Evolutionary conservation across 2,797 vertebrate species (phyloP).

Genomic region (Taenioides sp.): DNA sequence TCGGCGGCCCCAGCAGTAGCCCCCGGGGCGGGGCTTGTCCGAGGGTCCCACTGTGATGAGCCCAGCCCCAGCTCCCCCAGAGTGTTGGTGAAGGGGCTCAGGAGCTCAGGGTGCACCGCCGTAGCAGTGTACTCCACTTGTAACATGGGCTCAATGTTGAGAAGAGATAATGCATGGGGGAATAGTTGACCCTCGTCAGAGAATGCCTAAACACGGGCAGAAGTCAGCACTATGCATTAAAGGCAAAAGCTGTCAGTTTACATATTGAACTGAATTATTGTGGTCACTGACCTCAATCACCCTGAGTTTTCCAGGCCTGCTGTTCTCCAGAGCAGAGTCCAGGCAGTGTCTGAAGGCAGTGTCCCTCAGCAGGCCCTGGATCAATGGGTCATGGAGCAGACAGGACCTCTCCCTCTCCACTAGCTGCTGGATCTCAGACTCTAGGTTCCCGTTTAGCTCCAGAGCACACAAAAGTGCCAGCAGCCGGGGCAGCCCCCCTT

Average conservation of each 20-base stretch:
- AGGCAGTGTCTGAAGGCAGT: slow-evolving; percentile 82
- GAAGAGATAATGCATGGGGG: slow-evolving; percentile 75
- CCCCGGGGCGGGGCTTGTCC: slow-evolving; percentile 64
- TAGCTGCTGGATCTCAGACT: slow-evolving; percentile 83
- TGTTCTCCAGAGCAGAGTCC: slow-evolving; percentile 86
- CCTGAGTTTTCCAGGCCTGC: slow-evolving; percentile 77
- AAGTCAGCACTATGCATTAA: background rate
- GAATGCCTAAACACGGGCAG: slow-evolving; percentile 76
- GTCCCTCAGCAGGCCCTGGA: slow-evolving; percentile 82
- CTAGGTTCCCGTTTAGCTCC: slow-evolving; percentile 90
- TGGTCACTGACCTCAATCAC: slow-evolving; percentile 84
- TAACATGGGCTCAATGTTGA: slow-evolving; percentile 87
- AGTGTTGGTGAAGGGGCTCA: slow-evolving; percentile 65
- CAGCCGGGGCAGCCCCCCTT: slow-evolving; percentile 79
- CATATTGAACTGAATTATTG: background rate
- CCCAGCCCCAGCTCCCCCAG: slow-evolving; percentile 74
- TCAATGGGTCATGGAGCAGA: slow-evolving; percentile 83
- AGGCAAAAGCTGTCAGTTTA: background rate
- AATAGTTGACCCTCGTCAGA: slow-evolving; percentile 84
- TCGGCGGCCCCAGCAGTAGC: slow-evolving; percentile 71
- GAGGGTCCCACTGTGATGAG: slow-evolving; percentile 86
- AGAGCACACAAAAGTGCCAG: slow-evolving; percentile 83
- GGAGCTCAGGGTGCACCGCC: slow-evolving; percentile 65
- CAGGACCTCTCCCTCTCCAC: slow-evolving; percentile 82
- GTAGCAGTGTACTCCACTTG: slow-evolving; percentile 87